Conservation (phyloP, 2,888 invertebrate species). For the Scrobipalpa costella region DNA sequence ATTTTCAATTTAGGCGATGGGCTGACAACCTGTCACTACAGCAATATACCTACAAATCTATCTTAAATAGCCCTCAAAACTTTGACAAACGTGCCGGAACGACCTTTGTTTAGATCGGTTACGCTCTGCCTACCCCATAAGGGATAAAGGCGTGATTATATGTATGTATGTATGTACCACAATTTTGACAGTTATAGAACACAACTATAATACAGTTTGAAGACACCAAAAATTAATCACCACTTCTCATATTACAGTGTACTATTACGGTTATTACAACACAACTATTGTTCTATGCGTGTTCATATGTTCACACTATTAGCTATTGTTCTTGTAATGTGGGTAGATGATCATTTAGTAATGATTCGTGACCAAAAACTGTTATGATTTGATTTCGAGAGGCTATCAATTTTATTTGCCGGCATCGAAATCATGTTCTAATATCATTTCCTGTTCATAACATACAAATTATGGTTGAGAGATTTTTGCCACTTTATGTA, state of each 20-base stretch:
- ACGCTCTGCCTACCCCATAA: no score
- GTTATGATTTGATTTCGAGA: slow-evolving; percentile 25
- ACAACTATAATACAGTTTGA: background rate
- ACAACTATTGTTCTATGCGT: slow-evolving; percentile 16
- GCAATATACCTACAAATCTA: no score
- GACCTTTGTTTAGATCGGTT: no score
- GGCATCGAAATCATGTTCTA: background rate
- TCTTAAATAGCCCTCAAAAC: no score
- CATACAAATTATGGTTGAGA: no score
- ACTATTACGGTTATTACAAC: background rate
- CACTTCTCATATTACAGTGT: slow-evolving; percentile 10
- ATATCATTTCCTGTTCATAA: background rate
- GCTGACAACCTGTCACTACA: no score
- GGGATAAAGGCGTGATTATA: no score
- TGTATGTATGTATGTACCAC: no score
- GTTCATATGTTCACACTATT: slow-evolving; percentile 19
- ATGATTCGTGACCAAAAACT: slow-evolving; percentile 26
- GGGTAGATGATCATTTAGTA: slow-evolving; percentile 21
- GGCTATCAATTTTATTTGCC: slow-evolving; percentile 20
- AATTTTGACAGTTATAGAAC: no score
- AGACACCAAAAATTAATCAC: slow-evolving; percentile 9
- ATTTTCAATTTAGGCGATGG: no score
- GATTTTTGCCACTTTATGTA: no score
- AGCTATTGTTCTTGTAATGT: slow-evolving; percentile 17
- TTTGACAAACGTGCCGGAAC: no score